A percentile compares a stretch with the other conserved stretches of the same genome.
Evolutionary conservation across 2,113 vertebrate genomes (phyloP).

Genomic region (Notechis scutatus): DNA sequence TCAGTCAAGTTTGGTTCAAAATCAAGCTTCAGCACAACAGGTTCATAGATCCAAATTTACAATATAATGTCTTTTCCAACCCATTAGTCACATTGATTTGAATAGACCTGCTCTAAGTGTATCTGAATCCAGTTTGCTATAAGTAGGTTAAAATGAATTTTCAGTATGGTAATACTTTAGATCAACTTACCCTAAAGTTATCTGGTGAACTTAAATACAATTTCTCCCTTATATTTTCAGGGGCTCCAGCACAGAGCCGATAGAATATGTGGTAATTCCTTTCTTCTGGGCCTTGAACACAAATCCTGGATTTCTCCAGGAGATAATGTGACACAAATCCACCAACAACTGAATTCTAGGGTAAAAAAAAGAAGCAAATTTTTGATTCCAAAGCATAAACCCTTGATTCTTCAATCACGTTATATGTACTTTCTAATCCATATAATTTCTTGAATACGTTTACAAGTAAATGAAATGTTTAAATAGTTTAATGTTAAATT

Average conservation of each 20-base stretch:
- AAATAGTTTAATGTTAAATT: not conserved
- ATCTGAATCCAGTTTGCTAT: not conserved
- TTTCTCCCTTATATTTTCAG: slow-evolving; percentile 89
- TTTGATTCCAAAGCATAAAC: slow-evolving; percentile 32
- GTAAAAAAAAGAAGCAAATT: slow-evolving; percentile 50
- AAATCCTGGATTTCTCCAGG: slow-evolving; percentile 97
- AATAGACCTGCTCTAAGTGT: not conserved
- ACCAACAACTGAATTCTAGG: slow-evolving; percentile 89
- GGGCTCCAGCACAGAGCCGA: slow-evolving; percentile 90
- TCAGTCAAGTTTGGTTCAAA: not conserved
- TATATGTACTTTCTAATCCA: not conserved
- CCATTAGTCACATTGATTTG: not conserved
- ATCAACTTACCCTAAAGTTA: slow-evolving; percentile 85
- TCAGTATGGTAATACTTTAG: not conserved
- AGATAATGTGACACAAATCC: slow-evolving; percentile 98
- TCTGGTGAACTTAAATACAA: slow-evolving; percentile 90
- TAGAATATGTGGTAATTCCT: slow-evolving; percentile 99
- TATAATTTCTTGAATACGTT: not conserved
- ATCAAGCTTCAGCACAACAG: not conserved
- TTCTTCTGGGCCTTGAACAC: slow-evolving; percentile 91
- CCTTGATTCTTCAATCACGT: not conserved
- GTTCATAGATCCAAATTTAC: not conserved
- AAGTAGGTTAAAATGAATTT: not conserved
- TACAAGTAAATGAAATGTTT: not conserved
- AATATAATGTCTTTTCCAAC: not conserved